Percentiles rank a stretch among this genome's conserved stretches.
These are phyloP conservation scores for Xiphias gladius DNA, from an alignment of 2,113 vertebrate genomes.

Conservation along the genomic window DNA sequence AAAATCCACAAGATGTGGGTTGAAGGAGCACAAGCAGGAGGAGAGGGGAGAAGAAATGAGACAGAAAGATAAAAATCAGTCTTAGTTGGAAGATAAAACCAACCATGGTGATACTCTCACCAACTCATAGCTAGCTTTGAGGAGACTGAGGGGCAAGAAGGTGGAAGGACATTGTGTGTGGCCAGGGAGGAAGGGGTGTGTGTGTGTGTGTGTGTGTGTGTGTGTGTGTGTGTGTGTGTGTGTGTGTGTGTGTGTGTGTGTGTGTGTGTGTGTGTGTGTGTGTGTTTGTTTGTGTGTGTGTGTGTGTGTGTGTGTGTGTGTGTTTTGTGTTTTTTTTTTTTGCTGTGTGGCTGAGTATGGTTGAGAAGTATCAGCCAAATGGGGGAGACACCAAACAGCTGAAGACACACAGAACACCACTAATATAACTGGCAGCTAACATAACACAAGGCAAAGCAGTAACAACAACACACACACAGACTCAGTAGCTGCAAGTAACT, in stretches of 20 bases:
- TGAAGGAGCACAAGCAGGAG: conserved; percentile 50
- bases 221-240: conserved; percentile 31
- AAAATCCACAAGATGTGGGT: conserved; percentile 64
- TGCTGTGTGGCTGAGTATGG: conserved; percentile 3
- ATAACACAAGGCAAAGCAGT: conserved; percentile 37
- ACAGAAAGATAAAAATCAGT: conserved; percentile 15
- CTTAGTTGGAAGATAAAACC: conserved; percentile 18
- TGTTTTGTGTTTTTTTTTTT: not conserved
- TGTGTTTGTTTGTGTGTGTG: conserved; percentile 60
- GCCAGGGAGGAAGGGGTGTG: not conserved
- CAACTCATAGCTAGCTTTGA: conserved; percentile 33
- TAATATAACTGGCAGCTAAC: conserved; percentile 49
- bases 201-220: conserved; percentile 53
- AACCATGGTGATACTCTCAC: conserved; percentile 56
- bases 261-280: conserved; percentile 38
- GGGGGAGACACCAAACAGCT: conserved; percentile 69
- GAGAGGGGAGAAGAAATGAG: conserved; percentile 25
- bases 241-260: conserved; percentile 33
- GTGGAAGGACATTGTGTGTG: conserved; percentile 54
- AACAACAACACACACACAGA: not conserved
- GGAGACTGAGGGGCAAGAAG: conserved; percentile 19
- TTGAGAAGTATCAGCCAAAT: conserved; percentile 65
- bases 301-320: conserved; percentile 45
- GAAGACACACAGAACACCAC: conserved; percentile 49
- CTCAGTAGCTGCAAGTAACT: not conserved